Base-by-base conservation (phyloP, 2,888 invertebrate genomes). In the Drosophila nigritarsus region DNA sequence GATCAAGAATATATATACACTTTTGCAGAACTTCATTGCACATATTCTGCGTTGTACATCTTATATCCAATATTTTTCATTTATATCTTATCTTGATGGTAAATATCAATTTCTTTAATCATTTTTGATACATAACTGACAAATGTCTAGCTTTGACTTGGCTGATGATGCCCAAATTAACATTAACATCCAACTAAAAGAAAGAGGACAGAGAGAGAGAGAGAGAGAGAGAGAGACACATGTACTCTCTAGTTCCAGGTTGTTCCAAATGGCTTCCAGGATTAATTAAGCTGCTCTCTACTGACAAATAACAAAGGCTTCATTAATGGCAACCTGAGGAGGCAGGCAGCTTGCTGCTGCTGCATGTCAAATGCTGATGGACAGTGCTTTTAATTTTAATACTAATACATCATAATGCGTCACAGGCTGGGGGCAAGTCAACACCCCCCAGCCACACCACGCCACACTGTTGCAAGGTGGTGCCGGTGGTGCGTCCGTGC, bases 381-480 rank as follows among this genome's bases (percentile, higher is more conserved):
- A 77, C 78, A 75, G 79, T 76, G 81, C 87, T 90, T 91, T 92
- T 90, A 87, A 92, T 91, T 91, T 91, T 87, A 83, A 87, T 83
- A 82, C 90, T 90, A 92, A 91, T 91, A 90, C 91, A 92, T 91
- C 91, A 91, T 91, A 91, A 91, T 85, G 85, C 88, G 70, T 73
- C 74, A 68, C 70, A 64, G 68, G 51, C 67, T 55, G 59, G 62
- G 73, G 55, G 61, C 50, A 34, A 85, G 78, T 83, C 83, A 87
- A 74, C 71, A 70, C 70, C 79, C 59, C 71, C 9, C 40, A 5
- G 68, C 71, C 73, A 89, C 7, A 30, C 7, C 30, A 24, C 34
- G 36, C 36, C 13, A 27, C 27, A 55, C 8, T 27, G 54, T 38
- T 38, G 55, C 55, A 55, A 55, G 86, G 90, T 87, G 78, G 62